These are phyloP conservation scores for Drosophila pruinosa DNA, from an alignment of 1,140 invertebrate species.

Conservation along the genomic window DNA sequence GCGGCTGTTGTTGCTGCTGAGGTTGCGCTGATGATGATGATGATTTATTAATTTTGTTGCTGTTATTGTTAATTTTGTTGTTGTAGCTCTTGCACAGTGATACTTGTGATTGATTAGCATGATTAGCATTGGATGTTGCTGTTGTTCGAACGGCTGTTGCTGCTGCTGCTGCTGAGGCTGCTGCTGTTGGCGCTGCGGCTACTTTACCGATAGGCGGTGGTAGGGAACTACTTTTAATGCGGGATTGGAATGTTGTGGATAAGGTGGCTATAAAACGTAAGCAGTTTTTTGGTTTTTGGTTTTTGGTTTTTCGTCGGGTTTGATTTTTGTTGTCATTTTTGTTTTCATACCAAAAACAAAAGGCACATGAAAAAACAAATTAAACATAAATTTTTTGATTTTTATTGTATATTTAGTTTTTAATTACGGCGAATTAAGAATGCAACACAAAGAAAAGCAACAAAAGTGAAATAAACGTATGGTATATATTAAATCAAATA, in stretches of 20 bases:
- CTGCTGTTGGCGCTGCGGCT: slow-evolving; percentile 66
- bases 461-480: slow-evolving; percentile 12
- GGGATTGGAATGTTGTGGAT: slow-evolving; percentile 83
- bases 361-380: slow-evolving; percentile 66
- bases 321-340: slow-evolving; percentile 22
- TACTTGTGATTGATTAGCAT: slow-evolving; percentile 74
- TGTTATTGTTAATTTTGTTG: slow-evolving; percentile 9
- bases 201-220: slow-evolving; percentile 82
- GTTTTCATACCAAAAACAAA: slow-evolving; percentile 65
- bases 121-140: slow-evolving; percentile 72
- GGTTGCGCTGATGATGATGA: slow-evolving; percentile 33
- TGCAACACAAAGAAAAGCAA: slow-evolving; percentile 48
- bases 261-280: slow-evolving; percentile 84
- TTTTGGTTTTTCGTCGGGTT: slow-evolving; percentile 40
- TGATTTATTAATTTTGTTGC: slow-evolving; percentile 47
- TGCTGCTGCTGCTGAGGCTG: slow-evolving; percentile 45
- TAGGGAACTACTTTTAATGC: slow-evolving; percentile 84
- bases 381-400: slow-evolving; percentile 42
- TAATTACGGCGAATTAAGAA: slow-evolving; percentile 37
- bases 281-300: slow-evolving; percentile 55
- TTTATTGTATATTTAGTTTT: slow-evolving; percentile 44
- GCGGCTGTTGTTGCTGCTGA: slow-evolving; percentile 33
- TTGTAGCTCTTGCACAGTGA: slow-evolving; percentile 60
- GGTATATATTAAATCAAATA: not conserved
- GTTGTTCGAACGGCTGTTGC: slow-evolving; percentile 45